Conservation (phyloP, 2,888 invertebrate species). For the Andrena dorsata region DNA sequence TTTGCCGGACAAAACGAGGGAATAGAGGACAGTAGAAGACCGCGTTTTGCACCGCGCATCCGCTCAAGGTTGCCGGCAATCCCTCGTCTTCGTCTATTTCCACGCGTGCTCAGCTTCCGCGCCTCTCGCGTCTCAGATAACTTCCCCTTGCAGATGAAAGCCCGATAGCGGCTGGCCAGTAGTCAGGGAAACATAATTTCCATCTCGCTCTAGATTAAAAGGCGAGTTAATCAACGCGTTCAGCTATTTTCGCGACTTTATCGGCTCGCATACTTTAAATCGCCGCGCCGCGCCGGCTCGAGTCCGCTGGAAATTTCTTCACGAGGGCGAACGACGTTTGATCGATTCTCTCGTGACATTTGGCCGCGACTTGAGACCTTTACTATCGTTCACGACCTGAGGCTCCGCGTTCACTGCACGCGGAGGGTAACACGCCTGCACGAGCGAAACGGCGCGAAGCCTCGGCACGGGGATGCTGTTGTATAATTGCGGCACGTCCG, state of each 20-base stretch:
- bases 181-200: neutral
- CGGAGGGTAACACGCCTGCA: slow-evolving; percentile 30
- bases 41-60: slow-evolving; percentile 22
- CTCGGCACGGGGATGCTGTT: slow-evolving; percentile 22
- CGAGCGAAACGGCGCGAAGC: slow-evolving; percentile 17
- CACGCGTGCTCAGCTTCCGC: slow-evolving; percentile 23
- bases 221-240: neutral
- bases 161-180: neutral
- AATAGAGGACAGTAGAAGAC: neutral
- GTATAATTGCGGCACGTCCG: slow-evolving; percentile 36
- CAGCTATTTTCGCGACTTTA: neutral
- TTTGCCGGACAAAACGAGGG: slow-evolving; percentile 1
- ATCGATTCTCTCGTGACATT: slow-evolving; percentile 64
- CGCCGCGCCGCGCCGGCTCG: neutral
- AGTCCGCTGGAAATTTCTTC: slow-evolving; percentile 18
- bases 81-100: slow-evolving; percentile 34
- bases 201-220: neutral
- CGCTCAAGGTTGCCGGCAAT: slow-evolving; percentile 60
- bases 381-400: slow-evolving; percentile 50
- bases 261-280: too few species aligned
- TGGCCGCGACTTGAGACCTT: slow-evolving; percentile 59
- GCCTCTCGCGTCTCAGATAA: neutral
- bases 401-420: slow-evolving; percentile 18
- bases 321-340: slow-evolving; percentile 45
- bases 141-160: slow-evolving; percentile 34